phyloP scores from a whole-genome alignment of 2,797 vertebrate genomes.

The Halcyon smyrnensis region DNA sequence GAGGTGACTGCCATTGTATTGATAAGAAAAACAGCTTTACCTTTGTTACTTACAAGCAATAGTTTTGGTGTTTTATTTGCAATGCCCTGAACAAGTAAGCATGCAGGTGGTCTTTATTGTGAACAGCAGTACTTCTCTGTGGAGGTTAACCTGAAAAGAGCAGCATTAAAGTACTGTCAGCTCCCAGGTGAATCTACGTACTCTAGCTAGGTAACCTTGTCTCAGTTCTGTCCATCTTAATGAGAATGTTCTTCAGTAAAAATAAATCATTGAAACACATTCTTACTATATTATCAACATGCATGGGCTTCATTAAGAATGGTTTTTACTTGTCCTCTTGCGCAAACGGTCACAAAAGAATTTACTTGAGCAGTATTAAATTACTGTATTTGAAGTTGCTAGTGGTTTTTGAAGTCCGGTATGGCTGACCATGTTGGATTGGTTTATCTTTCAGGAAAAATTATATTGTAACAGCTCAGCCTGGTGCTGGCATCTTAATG shows the following conservation, averaged over 20 bases:
- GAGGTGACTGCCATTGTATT: neutral
- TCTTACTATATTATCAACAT: neutral
- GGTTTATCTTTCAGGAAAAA: neutral
- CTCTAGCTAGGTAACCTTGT: neutral
- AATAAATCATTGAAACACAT: neutral
- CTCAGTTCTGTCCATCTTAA: neutral
- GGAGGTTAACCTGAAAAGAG: neutral
- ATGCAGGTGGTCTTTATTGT: neutral
- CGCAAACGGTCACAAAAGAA: neutral
- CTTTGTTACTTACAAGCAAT: neutral
- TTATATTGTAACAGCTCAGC: neutral
- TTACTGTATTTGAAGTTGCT: neutral
- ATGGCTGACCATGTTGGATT: neutral
- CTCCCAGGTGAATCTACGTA: neutral
- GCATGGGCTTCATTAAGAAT: neutral
- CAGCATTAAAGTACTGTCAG: neutral
- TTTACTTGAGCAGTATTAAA: neutral
- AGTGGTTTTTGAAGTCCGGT: neutral
- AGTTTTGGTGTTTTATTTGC: neutral
- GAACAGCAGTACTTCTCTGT: neutral
- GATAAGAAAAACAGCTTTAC: neutral
- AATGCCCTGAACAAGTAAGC: neutral
- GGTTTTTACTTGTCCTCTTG: neutral
- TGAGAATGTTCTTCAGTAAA: neutral
- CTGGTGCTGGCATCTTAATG: neutral